Conservation (phyloP, 2,797 vertebrate species). For the Crocodylus rhombifer region DNA sequence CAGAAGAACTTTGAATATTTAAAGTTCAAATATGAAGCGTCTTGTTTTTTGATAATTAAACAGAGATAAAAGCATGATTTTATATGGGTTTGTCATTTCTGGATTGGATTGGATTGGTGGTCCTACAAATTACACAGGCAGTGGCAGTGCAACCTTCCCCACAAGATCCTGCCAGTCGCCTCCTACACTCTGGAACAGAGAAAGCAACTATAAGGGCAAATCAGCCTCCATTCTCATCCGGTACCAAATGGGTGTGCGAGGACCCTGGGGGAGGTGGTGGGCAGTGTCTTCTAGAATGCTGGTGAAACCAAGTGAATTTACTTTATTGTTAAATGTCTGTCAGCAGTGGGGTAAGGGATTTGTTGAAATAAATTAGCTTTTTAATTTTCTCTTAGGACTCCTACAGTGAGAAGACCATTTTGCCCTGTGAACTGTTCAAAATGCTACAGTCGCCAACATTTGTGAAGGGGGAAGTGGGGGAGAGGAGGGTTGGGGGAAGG, state of each 20-base stretch:
- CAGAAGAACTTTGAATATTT: background rate
- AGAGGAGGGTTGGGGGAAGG: no score
- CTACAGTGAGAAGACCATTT: background rate
- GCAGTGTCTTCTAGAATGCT: background rate
- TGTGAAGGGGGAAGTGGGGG: no score
- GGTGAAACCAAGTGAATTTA: background rate
- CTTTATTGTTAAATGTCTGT: background rate
- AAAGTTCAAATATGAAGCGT: background rate
- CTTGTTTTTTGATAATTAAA: background rate
- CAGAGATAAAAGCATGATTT: background rate
- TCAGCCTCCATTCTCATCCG: background rate
- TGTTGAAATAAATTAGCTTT: background rate
- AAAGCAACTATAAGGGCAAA: background rate
- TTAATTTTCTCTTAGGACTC: background rate
- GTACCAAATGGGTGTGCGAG: no score
- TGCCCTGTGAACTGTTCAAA: background rate
- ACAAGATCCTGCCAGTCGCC: background rate
- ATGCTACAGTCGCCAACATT: no score
- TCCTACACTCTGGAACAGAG: background rate
- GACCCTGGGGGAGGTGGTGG: background rate
- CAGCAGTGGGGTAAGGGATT: background rate
- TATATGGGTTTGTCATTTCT: background rate
- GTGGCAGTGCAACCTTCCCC: background rate
- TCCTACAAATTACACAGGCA: background rate
- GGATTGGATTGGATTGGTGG: background rate